Conservation (phyloP, 2,797 vertebrate genomes). For the Aldrovandia affinis region DNA sequence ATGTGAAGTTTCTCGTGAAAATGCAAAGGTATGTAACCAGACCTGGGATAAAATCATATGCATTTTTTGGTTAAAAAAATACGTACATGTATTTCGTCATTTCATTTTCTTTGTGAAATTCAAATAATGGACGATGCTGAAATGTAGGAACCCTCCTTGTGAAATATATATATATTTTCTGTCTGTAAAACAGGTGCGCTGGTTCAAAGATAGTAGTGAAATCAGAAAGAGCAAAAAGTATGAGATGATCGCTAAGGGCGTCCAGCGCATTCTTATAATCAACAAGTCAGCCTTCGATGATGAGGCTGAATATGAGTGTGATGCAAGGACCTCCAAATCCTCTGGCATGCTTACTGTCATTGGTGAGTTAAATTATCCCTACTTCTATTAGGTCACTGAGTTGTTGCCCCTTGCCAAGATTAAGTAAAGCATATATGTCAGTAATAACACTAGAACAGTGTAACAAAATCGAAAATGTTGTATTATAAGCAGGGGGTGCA, state of each 20-base stretch:
- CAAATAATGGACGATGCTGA: not conserved
- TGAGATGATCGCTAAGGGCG: slow-evolving; percentile 84
- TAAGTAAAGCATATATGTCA: not conserved
- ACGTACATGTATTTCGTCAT: not conserved
- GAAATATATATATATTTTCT: slow-evolving; percentile 26
- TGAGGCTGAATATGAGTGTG: slow-evolving; percentile 95
- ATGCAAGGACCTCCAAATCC: slow-evolving; percentile 88
- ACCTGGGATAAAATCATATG: not conserved
- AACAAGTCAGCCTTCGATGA: slow-evolving; percentile 92
- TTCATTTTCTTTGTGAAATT: not conserved
- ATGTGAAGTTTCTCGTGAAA: slow-evolving; percentile 92
- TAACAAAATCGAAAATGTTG: not conserved
- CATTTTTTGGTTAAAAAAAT: not conserved
- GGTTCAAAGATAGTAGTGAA: slow-evolving; percentile 84
- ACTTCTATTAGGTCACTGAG: not conserved
- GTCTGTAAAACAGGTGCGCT: slow-evolving; percentile 67
- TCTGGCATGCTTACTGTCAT: slow-evolving; percentile 93
- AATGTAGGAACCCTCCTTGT: not conserved
- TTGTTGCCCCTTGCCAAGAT: not conserved
- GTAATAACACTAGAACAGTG: not conserved
- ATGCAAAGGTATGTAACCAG: slow-evolving; percentile 77
- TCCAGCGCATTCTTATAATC: slow-evolving; percentile 84
- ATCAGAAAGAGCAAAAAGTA: slow-evolving; percentile 84
- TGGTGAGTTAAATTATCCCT: slow-evolving; percentile 72
- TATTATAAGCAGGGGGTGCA: too few relatives aligned